Conservation (phyloP, 2,113 vertebrate genomes). For the Bubo blakistoni region DNA sequence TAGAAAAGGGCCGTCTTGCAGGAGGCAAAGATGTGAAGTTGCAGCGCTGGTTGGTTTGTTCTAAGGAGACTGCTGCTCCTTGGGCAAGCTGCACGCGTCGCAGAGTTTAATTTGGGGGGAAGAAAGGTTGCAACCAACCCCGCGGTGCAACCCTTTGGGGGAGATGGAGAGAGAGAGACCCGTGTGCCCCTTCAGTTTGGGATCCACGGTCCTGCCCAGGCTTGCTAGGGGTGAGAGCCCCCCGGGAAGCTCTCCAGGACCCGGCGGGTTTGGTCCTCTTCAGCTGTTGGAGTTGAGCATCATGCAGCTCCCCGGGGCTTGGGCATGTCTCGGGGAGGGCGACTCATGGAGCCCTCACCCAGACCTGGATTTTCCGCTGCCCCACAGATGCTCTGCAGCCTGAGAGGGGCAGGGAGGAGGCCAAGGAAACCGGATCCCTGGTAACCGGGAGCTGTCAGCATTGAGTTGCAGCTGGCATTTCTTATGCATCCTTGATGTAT, state of each 20-base stretch:
- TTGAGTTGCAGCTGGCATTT: slow-evolving; percentile 33
- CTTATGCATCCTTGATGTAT: background rate
- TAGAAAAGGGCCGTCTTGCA: background rate
- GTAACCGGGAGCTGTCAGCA: background rate
- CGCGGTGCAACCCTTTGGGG: too few relatives aligned
- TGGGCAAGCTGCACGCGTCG: background rate
- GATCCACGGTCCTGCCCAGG: background rate
- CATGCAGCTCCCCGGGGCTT: background rate
- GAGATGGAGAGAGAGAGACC: background rate
- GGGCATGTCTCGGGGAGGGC: background rate
- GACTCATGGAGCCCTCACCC: background rate
- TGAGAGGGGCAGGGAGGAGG: background rate
- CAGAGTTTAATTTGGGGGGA: background rate
- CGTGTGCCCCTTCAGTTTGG: background rate
- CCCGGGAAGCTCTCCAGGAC: background rate
- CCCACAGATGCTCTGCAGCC: background rate
- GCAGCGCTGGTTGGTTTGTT: background rate
- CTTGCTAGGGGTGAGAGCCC: background rate
- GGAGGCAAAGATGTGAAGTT: background rate
- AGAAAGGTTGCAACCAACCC: background rate
- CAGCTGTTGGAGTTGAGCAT: background rate
- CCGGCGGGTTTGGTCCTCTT: background rate
- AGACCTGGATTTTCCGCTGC: background rate
- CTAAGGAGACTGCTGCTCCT: background rate
- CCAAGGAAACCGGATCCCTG: slow-evolving; percentile 20